phyloP scores from a whole-genome alignment of 2,888 invertebrate genomes.

The Hirtodrosophila cameraria region DNA sequence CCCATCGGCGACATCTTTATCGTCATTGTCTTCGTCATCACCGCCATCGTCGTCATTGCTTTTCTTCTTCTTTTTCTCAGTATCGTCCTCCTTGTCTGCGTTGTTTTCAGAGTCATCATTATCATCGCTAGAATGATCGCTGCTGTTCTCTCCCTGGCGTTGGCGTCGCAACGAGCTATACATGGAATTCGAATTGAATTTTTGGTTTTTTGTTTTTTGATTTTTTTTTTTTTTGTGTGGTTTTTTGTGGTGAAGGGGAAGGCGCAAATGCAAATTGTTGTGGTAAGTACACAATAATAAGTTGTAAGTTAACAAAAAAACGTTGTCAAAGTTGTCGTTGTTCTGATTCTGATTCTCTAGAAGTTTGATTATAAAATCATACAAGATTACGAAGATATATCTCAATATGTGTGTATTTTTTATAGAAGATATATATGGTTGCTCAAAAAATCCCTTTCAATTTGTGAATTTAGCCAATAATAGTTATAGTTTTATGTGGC shows the following conservation, averaged over 20 bases:
- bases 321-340: conserved; percentile 44
- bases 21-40: conserved; percentile 63
- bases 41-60: conserved; percentile 66
- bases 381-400: conserved; percentile 20
- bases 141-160: conserved; percentile 77
- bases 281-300: conserved; percentile 54
- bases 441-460: conserved; percentile 26
- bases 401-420: conserved; percentile 8
- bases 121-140: conserved; percentile 76
- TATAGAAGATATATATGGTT: conserved; percentile 5
- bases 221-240: conserved; percentile 27
- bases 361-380: conserved; percentile 13
- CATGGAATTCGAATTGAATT: conserved; percentile 66
- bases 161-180: conserved; percentile 83
- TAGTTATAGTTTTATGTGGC: conserved; percentile 23
- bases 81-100: conserved; percentile 67
- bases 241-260: conserved; percentile 42
- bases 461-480: conserved; percentile 48
- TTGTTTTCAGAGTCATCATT: conserved; percentile 71
- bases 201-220: conserved; percentile 36
- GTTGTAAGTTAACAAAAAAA: conserved; percentile 58
- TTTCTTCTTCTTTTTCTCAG: conserved; percentile 73
- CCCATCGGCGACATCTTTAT: conserved; percentile 67
- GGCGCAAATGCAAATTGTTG: conserved; percentile 68
- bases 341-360: conserved; percentile 28